These are phyloP conservation scores for Anguilla megastoma DNA, from an alignment of 2,797 vertebrate genomes.

Conservation along the genomic window DNA sequence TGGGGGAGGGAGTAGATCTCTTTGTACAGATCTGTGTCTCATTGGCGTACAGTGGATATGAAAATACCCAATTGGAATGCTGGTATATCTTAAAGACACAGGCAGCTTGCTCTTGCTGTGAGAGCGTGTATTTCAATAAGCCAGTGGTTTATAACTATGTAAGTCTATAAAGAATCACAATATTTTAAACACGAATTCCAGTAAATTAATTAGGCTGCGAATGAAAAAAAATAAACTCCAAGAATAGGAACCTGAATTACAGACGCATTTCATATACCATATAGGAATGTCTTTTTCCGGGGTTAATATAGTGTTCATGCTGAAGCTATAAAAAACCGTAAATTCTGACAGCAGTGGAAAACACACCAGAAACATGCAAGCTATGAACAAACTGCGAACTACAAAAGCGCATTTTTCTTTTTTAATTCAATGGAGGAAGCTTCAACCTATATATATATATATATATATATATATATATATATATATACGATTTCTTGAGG, in stretches of 20 bases:
- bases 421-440: background rate
- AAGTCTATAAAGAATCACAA: background rate
- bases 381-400: no score
- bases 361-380: background rate
- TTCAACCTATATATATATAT: background rate
- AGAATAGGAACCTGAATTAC: background rate
- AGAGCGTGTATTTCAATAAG: background rate
- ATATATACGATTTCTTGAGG: background rate
- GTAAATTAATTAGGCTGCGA: background rate
- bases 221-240: background rate
- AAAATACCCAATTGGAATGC: conserved; percentile 39
- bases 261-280: no score
- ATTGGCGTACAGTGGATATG: conserved; percentile 58
- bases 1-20: conserved; percentile 70
- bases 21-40: conserved; percentile 61
- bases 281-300: no score
- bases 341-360: background rate
- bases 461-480: background rate
- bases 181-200: background rate
- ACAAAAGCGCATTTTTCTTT: background rate
- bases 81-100: conserved; percentile 37
- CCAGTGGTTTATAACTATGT: background rate
- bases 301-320: background rate
- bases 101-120: background rate
- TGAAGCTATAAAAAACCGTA: background rate